These are phyloP conservation scores for Sander vitreus DNA, from an alignment of 2,113 vertebrate species.

Conservation along the genomic window DNA sequence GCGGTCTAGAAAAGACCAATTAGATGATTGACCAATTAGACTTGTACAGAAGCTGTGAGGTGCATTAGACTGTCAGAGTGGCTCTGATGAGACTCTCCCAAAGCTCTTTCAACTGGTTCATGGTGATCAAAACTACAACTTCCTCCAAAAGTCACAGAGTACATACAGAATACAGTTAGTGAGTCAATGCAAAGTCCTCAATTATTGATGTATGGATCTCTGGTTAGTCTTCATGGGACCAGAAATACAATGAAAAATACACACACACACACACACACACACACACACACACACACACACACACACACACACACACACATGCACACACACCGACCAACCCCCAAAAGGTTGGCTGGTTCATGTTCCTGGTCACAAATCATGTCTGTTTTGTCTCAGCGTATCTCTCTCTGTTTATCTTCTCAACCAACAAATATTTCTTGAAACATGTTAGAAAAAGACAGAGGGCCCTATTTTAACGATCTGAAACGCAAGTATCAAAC, in stretches of 20 bases:
- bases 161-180: background rate
- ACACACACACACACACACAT: background rate
- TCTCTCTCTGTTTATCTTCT: background rate
- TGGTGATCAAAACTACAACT: conserved; percentile 9
- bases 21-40: conserved; percentile 43
- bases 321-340: background rate
- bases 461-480: too few relatives aligned
- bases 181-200: background rate
- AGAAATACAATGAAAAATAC: background rate
- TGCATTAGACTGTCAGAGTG: conserved; percentile 15
- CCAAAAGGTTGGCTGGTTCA: background rate
- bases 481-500: too few relatives aligned
- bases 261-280: background rate
- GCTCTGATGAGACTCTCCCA: conserved; percentile 26
- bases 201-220: background rate
- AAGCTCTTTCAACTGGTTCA: conserved; percentile 5
- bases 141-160: conserved; percentile 9
- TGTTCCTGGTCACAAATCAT: background rate
- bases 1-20: conserved; percentile 8
- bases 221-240: background rate
- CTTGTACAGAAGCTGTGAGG: background rate
- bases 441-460: background rate
- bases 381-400: background rate
- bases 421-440: background rate
- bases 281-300: background rate